A percentile compares a stretch with the other conserved stretches of the same genome.
phyloP scores from a whole-genome alignment of 2,888 invertebrate genomes.

The Lasius platythorax region DNA sequence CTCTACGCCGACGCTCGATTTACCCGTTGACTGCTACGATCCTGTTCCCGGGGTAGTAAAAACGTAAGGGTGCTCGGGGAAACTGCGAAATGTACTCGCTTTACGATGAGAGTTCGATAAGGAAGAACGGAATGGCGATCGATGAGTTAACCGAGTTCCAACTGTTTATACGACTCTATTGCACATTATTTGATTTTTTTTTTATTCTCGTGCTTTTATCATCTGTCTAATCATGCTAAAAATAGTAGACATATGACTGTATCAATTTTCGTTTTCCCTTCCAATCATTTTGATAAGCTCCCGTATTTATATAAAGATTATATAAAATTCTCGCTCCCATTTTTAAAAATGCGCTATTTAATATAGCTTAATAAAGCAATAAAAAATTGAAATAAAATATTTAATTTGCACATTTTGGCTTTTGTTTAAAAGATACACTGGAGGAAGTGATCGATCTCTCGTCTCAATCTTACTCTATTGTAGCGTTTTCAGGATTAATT shows the following conservation, averaged over 20 bases:
- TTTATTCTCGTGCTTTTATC: background rate
- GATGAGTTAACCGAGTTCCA: background rate
- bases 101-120: background rate
- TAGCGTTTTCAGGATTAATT: background rate
- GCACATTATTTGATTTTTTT: background rate
- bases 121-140: background rate
- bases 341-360: background rate
- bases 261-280: background rate
- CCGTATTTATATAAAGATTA: background rate
- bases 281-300: background rate
- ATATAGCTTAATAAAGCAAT: background rate
- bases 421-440: background rate
- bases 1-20: constrained; percentile 40
- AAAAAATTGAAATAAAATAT: background rate
- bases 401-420: background rate
- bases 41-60: background rate
- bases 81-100: background rate
- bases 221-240: background rate
- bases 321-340: background rate
- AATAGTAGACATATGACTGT: background rate
- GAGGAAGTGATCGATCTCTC: background rate
- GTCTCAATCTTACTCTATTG: background rate
- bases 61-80: background rate
- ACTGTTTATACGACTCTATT: background rate
- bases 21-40: constrained; percentile 32